Conservation (phyloP, 35 echinoderm and acorn worm species). For the Stichopus chloronotus region DNA sequence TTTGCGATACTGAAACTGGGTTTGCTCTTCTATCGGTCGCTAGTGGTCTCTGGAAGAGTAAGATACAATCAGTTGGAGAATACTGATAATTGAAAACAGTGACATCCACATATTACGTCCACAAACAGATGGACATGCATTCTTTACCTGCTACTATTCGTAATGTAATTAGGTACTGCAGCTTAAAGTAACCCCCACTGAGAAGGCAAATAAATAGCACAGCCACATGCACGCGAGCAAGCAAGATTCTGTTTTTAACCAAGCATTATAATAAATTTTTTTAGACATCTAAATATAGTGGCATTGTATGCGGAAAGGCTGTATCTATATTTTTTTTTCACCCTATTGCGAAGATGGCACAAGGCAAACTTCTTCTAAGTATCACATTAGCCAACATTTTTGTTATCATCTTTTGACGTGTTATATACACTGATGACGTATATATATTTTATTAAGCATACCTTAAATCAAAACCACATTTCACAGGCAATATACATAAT, state of each 20-base stretch:
- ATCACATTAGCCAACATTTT: not conserved
- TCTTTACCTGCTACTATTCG: not conserved
- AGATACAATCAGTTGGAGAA: not conserved
- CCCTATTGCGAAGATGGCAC: not conserved
- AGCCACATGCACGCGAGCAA: not conserved
- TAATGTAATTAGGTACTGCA: not conserved
- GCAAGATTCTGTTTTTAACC: not conserved
- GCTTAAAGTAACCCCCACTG: not conserved
- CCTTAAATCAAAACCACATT: too few relatives aligned
- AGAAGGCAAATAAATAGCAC: not conserved
- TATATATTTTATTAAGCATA: too few relatives aligned
- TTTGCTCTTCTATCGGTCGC: not conserved
- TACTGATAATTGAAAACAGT: not conserved
- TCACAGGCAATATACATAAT: too few relatives aligned
- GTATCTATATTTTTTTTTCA: too few relatives aligned
- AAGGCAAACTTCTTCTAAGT: not conserved
- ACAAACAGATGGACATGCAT: not conserved
- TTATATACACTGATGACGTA: not conserved
- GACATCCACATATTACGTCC: not conserved
- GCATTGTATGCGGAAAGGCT: not conserved
- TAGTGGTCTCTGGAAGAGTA: not conserved
- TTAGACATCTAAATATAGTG: not conserved
- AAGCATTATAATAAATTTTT: not conserved
- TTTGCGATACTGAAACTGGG: not conserved
- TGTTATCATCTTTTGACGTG: not conserved